Conservation (phyloP, 2,888 invertebrate genomes). For the Dioctria rufipes region DNA sequence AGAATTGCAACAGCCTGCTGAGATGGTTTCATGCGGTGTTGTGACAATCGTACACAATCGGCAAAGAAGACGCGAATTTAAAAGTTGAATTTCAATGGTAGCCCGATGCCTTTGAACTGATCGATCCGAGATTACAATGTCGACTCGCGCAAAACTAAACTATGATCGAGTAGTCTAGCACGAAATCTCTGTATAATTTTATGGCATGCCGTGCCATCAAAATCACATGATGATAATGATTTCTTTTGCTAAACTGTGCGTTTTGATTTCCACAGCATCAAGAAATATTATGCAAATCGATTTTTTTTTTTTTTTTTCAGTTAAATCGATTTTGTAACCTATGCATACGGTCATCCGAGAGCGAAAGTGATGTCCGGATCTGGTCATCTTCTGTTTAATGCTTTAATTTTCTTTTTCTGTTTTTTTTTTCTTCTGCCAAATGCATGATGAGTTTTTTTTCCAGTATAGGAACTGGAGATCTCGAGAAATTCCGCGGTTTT, state of each 20-base stretch:
- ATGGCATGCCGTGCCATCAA: constrained; percentile 42
- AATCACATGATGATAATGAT: constrained; percentile 22
- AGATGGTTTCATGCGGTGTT: constrained; percentile 23
- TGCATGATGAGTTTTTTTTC: constrained; percentile 12
- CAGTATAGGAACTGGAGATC: constrained; percentile 1
- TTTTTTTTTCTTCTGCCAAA: constrained; percentile 34
- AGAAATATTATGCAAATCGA: constrained; percentile 51
- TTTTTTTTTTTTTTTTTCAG: constrained; percentile 18
- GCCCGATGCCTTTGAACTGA: constrained; percentile 31
- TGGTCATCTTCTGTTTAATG: constrained; percentile 27
- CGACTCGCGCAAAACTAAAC: constrained; percentile 43
- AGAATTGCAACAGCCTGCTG: constrained; percentile 26
- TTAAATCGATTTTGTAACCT: constrained; percentile 42
- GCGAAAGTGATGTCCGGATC: constrained; percentile 47
- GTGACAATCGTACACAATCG: constrained; percentile 17
- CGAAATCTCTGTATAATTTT: constrained; percentile 46
- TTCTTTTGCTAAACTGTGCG: constrained; percentile 32
- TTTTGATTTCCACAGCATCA: constrained; percentile 23
- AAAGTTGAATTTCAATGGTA: constrained; percentile 11
- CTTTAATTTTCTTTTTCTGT: neutral
- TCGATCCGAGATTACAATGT: constrained; percentile 43
- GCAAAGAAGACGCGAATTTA: constrained; percentile 28
- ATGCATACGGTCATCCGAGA: neutral
- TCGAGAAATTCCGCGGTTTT: constrained; percentile 20
- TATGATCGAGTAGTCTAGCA: constrained; percentile 34